Percentiles rank a stretch among this genome's conserved stretches.
Conservation (phyloP, 2,797 vertebrate species). For the Chanos chanos region DNA sequence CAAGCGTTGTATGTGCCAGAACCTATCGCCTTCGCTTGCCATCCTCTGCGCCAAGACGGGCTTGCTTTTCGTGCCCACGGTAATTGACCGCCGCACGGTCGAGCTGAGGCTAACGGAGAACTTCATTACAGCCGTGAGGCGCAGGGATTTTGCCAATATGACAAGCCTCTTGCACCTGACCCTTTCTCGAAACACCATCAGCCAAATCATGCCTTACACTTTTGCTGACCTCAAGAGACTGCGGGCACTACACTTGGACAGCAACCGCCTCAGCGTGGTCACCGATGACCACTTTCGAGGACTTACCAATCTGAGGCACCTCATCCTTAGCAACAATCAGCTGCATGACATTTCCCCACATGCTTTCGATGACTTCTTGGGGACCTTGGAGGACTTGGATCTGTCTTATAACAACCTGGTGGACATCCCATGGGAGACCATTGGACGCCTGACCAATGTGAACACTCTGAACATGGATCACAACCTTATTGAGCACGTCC, state of each 20-base stretch:
- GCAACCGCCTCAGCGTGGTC: slow-evolving; percentile 80
- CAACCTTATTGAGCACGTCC: slow-evolving; percentile 85
- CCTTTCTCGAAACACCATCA: slow-evolving; percentile 84
- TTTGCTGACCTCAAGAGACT: slow-evolving; percentile 84
- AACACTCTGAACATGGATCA: slow-evolving; percentile 88
- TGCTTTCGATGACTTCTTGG: slow-evolving; percentile 78
- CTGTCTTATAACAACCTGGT: slow-evolving; percentile 89
- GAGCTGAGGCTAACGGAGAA: slow-evolving; percentile 85
- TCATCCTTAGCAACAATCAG: slow-evolving; percentile 50
- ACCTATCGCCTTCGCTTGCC: slow-evolving; percentile 82
- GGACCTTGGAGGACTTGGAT: slow-evolving; percentile 85
- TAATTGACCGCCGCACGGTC: slow-evolving; percentile 82
- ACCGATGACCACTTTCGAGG: slow-evolving; percentile 83
- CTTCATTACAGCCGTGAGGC: slow-evolving; percentile 81
- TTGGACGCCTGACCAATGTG: slow-evolving; percentile 80
- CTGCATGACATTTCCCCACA: slow-evolving; percentile 64
- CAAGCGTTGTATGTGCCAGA: slow-evolving; percentile 87
- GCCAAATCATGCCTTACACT: slow-evolving; percentile 83
- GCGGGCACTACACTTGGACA: slow-evolving; percentile 82
- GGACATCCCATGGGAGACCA: slow-evolving; percentile 84
- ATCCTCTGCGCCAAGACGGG: slow-evolving; percentile 88
- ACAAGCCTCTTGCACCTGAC: slow-evolving; percentile 84
- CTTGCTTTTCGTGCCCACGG: slow-evolving; percentile 83
- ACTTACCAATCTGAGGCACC: slow-evolving; percentile 74
- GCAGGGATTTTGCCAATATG: slow-evolving; percentile 87